Percentiles rank a stretch among this genome's conserved stretches.
Evolutionary conservation across 2,113 vertebrate genomes (phyloP).

Genomic region (Reinhardtius hippoglossoides): DNA sequence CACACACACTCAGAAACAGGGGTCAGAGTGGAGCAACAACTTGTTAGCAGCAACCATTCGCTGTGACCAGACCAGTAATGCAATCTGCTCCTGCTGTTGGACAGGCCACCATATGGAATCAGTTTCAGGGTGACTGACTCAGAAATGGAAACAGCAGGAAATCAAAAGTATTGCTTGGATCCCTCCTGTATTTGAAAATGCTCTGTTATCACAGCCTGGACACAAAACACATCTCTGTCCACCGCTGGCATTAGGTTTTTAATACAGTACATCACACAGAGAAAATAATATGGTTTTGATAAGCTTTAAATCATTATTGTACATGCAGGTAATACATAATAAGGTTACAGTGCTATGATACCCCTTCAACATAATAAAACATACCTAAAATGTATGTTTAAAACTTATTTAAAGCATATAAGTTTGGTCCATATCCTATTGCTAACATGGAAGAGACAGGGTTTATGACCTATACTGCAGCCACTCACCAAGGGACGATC

Average conservation of each 20-base stretch:
- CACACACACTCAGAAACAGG: conserved; percentile 25
- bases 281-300: neutral
- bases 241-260: neutral
- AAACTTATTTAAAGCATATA: too few species aligned
- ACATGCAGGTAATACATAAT: neutral
- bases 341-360: too few species aligned
- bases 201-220: conserved; percentile 29
- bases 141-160: conserved; percentile 62
- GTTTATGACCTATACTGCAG: too few species aligned
- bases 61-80: conserved; percentile 62
- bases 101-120: conserved; percentile 48
- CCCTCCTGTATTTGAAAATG: conserved; percentile 24
- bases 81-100: conserved; percentile 60
- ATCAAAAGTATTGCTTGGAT: conserved; percentile 48
- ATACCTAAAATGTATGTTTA: too few species aligned
- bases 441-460: too few species aligned
- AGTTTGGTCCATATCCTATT: too few species aligned
- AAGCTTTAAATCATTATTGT: neutral
- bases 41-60: conserved; percentile 66
- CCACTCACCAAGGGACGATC: too few species aligned
- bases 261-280: neutral
- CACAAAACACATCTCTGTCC: conserved; percentile 1
- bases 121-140: conserved; percentile 35
- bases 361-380: too few species aligned
- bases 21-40: conserved; percentile 61